A percentile compares a stretch with the other conserved stretches of the same genome.
Conservation (phyloP, 1,140 invertebrate genomes). For the Diplogasteroides magnus region DNA sequence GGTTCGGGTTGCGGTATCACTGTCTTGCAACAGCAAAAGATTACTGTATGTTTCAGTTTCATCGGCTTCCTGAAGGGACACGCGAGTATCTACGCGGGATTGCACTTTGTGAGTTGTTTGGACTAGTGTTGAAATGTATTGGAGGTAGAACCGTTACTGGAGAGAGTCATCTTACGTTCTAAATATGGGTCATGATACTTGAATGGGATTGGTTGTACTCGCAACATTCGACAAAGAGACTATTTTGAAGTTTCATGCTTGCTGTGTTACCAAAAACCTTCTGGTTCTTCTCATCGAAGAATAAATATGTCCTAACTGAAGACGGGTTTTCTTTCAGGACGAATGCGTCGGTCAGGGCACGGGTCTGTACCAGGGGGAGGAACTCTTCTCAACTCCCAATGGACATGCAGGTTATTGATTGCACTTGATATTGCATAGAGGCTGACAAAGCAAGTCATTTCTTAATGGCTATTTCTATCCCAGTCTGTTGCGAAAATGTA, state of each 20-base stretch:
- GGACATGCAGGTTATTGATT: conserved; percentile 64
- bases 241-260: conserved; percentile 49
- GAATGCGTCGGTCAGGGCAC: conserved; percentile 61
- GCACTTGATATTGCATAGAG: conserved; percentile 44
- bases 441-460: not conserved
- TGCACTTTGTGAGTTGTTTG: conserved; percentile 62
- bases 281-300: too few species aligned
- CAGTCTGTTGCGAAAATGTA: conserved; percentile 11
- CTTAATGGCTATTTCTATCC: too few species aligned
- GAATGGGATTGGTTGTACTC: conserved; percentile 1
- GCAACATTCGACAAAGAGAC: conserved; percentile 31
- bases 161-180: conserved; percentile 71
- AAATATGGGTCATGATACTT: conserved; percentile 56
- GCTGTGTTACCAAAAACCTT: not conserved
- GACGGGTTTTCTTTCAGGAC: conserved; percentile 56
- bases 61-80: conserved; percentile 61
- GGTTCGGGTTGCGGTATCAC: too few species aligned
- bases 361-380: conserved; percentile 59
- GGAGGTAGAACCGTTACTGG: conserved; percentile 63
- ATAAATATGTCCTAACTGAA: too few species aligned
- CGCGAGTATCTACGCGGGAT: conserved; percentile 61
- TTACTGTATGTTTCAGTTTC: conserved; percentile 60
- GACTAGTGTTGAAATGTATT: too few species aligned
- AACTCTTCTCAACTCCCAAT: conserved; percentile 61
- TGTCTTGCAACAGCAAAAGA: conserved; percentile 59